These are phyloP conservation scores for Crossaster papposus DNA, from an alignment of 53 echinoderm and acorn worm genomes.

Conservation along the genomic window DNA sequence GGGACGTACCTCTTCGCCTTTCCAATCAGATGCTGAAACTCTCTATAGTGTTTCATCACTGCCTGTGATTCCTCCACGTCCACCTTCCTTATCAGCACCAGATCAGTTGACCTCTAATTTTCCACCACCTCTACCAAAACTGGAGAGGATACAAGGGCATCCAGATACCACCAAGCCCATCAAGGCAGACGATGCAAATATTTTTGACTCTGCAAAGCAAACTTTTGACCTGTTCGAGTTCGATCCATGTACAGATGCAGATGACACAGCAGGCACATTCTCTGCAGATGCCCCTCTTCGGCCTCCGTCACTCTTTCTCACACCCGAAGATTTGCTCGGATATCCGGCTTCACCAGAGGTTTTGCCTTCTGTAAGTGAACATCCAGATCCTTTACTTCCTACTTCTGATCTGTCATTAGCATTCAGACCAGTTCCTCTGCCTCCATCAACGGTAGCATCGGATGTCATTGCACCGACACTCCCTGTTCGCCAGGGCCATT, in stretches of 20 bases:
- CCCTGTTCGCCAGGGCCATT: neutral
- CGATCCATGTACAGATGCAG: conserved; percentile 16
- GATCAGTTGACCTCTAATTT: neutral
- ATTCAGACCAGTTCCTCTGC: neutral
- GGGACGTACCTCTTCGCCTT: neutral
- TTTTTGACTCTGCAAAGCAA: conserved; percentile 27
- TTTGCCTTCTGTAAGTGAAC: conserved; percentile 10
- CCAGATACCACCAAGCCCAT: neutral
- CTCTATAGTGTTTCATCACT: neutral
- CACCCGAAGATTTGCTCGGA: neutral
- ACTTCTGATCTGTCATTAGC: conserved; percentile 32
- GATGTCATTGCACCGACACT: neutral
- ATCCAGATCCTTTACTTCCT: conserved; percentile 16
- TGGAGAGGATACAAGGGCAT: neutral
- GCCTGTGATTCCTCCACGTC: conserved; percentile 12
- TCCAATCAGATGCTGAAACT: neutral
- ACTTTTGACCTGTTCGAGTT: conserved; percentile 3
- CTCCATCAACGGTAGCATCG: conserved; percentile 1
- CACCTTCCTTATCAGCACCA: neutral
- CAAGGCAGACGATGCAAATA: neutral
- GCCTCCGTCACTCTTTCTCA: conserved; percentile 52
- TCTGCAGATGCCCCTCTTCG: neutral
- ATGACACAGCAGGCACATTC: neutral
- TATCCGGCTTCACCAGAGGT: neutral
- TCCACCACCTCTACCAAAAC: neutral